Conservation (phyloP, 2,113 vertebrate species). For the Calonectris borealis region DNA sequence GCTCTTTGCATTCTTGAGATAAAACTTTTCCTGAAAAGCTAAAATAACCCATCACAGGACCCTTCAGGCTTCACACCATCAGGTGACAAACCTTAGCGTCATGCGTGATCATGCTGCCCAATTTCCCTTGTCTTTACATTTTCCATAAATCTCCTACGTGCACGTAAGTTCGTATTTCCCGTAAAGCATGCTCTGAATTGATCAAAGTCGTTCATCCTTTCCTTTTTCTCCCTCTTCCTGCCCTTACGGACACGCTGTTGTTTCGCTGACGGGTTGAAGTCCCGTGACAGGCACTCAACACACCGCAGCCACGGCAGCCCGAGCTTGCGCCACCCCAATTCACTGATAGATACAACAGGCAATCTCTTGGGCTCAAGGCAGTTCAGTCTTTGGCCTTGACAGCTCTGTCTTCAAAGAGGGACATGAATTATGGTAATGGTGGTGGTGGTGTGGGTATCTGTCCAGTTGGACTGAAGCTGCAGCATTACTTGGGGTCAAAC, state of each 20-base stretch:
- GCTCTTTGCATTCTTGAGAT: not conserved
- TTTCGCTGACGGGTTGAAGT: not conserved
- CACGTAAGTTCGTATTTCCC: fast-evolving
- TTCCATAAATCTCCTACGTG: not conserved
- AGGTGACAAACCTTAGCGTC: not conserved
- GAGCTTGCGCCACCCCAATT: not conserved
- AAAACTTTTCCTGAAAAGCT: not conserved
- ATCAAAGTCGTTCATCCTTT: not conserved
- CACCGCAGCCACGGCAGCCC: not conserved
- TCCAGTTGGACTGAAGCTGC: not conserved
- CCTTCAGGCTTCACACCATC: not conserved
- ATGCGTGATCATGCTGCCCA: fast-evolving
- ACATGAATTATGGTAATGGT: not conserved
- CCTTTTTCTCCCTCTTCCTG: not conserved
- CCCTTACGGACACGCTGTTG: fast-evolving
- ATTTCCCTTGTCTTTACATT: not conserved
- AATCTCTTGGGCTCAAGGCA: not conserved
- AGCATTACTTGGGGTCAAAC: not conserved
- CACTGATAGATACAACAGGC: not conserved
- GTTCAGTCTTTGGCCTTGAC: not conserved
- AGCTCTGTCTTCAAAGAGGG: fast-evolving
- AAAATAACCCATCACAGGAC: not conserved
- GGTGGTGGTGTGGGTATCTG: not conserved
- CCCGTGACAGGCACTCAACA: fast-evolving
- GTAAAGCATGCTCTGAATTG: fast-evolving